Conservation (phyloP, 2,113 vertebrate genomes). For the Ameiurus melas region DNA sequence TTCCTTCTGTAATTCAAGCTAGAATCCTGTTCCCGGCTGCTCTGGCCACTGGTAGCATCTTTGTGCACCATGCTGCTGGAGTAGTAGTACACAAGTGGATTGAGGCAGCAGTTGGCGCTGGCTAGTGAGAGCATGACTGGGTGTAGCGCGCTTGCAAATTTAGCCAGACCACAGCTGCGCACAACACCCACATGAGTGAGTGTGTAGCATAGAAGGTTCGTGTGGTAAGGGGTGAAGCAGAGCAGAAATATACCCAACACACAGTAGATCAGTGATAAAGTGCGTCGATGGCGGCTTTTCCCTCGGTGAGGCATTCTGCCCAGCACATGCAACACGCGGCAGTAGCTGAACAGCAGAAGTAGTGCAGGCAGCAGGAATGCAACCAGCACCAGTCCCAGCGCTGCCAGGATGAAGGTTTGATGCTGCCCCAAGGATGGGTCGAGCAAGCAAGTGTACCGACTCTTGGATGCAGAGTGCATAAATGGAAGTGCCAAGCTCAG, state of each 20-base stretch:
- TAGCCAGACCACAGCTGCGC: conserved; percentile 62
- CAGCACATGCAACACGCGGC: conserved; percentile 63
- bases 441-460: conserved; percentile 59
- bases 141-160: conserved; percentile 62
- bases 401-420: conserved; percentile 59
- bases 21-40: conserved; percentile 46
- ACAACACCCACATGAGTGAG: conserved; percentile 66
- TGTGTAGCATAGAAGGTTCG: conserved; percentile 71
- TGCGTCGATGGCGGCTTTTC: conserved; percentile 48
- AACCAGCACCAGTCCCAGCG: conserved; percentile 62
- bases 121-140: conserved; percentile 68
- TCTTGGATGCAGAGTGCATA: conserved; percentile 52
- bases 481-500: conserved; percentile 65
- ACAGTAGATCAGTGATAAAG: conserved; percentile 69
- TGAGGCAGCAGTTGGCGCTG: conserved; percentile 74
- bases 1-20: neutral
- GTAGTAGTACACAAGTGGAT: conserved; percentile 73
- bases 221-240: conserved; percentile 72
- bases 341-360: conserved; percentile 70
- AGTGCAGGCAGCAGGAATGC: conserved; percentile 68
- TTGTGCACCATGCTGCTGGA: conserved; percentile 62
- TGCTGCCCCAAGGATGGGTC: conserved; percentile 63
- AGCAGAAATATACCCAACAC: conserved; percentile 70
- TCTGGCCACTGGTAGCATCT: conserved; percentile 16
- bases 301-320: conserved; percentile 50